These are phyloP conservation scores for Microdon myrmicae DNA, from an alignment of 2,888 invertebrate species.

Conservation along the genomic window DNA sequence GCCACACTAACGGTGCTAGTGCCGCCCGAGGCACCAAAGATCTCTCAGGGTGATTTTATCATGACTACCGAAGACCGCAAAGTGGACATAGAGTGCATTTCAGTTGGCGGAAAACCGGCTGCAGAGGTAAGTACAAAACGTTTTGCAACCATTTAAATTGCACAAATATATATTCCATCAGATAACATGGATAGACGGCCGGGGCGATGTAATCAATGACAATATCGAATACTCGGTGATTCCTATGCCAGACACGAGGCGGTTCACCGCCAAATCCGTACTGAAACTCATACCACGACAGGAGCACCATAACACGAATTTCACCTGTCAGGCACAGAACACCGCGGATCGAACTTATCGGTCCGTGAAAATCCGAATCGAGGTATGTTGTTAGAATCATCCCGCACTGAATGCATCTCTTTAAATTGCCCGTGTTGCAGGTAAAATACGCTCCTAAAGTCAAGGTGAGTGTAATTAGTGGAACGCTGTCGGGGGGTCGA, in stretches of 20 bases:
- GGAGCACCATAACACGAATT: slow-evolving; percentile 89
- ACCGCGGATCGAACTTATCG: slow-evolving; percentile 88
- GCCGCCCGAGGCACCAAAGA: slow-evolving; percentile 90
- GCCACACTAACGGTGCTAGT: slow-evolving; percentile 88
- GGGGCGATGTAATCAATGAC: slow-evolving; percentile 83
- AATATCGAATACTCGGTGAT: slow-evolving; percentile 83
- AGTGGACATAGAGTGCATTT: slow-evolving; percentile 90
- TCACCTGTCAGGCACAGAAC: slow-evolving; percentile 92
- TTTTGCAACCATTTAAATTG: background rate
- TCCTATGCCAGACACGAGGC: slow-evolving; percentile 80
- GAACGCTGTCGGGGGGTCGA: slow-evolving; percentile 71
- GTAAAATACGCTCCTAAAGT: slow-evolving; percentile 94
- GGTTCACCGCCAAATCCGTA: slow-evolving; percentile 85
- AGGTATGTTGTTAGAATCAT: slow-evolving; percentile 70
- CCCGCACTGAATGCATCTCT: slow-evolving; percentile 5
- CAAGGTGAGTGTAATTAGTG: slow-evolving; percentile 74
- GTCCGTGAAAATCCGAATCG: slow-evolving; percentile 81
- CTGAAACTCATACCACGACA: slow-evolving; percentile 86
- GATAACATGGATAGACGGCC: slow-evolving; percentile 93
- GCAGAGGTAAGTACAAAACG: slow-evolving; percentile 77
- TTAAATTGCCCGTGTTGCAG: slow-evolving; percentile 66
- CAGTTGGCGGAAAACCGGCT: slow-evolving; percentile 91
- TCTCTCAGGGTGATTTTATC: slow-evolving; percentile 84
- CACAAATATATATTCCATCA: slow-evolving; percentile 61
- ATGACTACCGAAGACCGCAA: slow-evolving; percentile 89